Evolutionary conservation across 2,888 invertebrate species (phyloP), one percentile per base, ranked within the genome.

Genomic region (Luperina testacea): DNA sequence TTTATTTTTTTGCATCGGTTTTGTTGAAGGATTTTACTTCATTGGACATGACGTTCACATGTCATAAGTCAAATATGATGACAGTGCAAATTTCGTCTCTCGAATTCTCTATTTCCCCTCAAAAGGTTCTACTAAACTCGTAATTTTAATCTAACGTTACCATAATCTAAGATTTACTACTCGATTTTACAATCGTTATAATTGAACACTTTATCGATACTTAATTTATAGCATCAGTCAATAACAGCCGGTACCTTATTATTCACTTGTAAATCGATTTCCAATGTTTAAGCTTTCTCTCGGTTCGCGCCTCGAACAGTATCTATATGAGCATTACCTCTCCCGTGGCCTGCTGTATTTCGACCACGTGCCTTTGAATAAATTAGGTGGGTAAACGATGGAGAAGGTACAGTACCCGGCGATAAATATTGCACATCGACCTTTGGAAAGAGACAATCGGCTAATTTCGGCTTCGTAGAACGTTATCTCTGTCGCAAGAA

Each of bases 341-440:
- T 92, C 89, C 88, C 90, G 89, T 91, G 90, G 87, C 88, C 90
- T 90, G 78, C 68, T 86, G 82, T 90, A 88, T 90, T 89, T 90
- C 76, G 87, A 89, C 90, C 75, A 90, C 92, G 90, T 92, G 92
- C 89, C 90, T 88, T 75, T 86, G 91, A 91, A 92, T 93, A 91
- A 88, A 92, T 93, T 91, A 92, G 85, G 57, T 77, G 65, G 61
- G 65, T 68, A 53, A 32, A 75, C 72, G 53, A 65, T 68, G 71
- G 73, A 64, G 57, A 64, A 27, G 65, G 64, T n/a, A n/a, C n/a
- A n/a, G n/a, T n/a, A n/a, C n/a, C n/a, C n/a, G n/a, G n/a, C n/a
- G n/a, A n/a, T n/a, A n/a, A n/a, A n/a, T n/a, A n/a, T n/a, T n/a
- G n/a, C n/a, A n/a, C n/a, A n/a, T n/a, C n/a, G n/a, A n/a, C n/a